A percentile compares a stretch with the other conserved stretches of the same genome.
Conservation (phyloP, 2,113 vertebrate species). For the Anhinga rufa region DNA sequence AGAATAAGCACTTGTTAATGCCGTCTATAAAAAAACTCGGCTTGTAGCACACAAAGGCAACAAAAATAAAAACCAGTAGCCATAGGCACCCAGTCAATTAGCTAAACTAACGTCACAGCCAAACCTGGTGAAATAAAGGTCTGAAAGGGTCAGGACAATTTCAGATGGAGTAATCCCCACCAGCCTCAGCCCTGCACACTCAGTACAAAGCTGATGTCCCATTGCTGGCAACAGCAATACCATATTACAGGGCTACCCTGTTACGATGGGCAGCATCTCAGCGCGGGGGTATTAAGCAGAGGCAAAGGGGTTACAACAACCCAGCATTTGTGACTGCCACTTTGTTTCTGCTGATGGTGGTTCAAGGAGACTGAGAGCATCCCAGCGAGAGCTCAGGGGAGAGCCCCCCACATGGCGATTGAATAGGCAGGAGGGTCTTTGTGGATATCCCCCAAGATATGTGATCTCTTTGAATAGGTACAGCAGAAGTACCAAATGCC, state of each 20-base stretch:
- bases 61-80: not conserved
- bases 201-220: not conserved
- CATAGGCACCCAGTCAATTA: not conserved
- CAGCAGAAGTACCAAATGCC: not conserved
- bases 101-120: not conserved
- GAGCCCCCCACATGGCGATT: rapidly evolving
- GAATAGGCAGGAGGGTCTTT: not conserved
- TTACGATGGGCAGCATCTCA: not conserved
- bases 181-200: not conserved
- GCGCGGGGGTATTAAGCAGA: rapidly evolving
- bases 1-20: not conserved
- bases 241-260: not conserved
- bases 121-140: not conserved
- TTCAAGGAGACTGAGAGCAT: not conserved
- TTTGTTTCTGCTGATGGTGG: not conserved
- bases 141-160: not conserved
- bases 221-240: not conserved
- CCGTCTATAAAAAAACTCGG: not conserved
- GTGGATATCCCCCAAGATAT: not conserved
- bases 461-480: not conserved
- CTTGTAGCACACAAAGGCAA: not conserved
- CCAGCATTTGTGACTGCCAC: not conserved
- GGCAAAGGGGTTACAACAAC: not conserved
- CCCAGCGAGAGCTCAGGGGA: not conserved
- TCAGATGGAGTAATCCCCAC: not conserved